Percentiles rank a stretch among this genome's conserved stretches.
phyloP scores from a whole-genome alignment of 2,888 invertebrate species.

The Hedychridium roseum region DNA sequence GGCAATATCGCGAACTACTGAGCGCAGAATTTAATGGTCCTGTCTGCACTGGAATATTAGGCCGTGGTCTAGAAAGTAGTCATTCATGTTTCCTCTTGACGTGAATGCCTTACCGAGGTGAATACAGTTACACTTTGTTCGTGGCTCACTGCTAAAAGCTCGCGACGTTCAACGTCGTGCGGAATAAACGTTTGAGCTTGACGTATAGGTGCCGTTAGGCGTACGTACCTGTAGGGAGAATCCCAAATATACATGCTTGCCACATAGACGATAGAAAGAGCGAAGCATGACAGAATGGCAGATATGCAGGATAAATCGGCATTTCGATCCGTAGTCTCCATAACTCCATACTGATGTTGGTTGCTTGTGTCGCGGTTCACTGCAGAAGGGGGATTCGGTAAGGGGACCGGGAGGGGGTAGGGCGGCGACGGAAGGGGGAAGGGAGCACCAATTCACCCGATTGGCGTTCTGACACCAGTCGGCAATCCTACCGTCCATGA shows the following conservation, averaged over 20 bases:
- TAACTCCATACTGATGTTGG: constrained; percentile 57
- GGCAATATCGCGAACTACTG: no score
- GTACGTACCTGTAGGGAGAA: constrained; percentile 75
- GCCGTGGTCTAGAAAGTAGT: constrained; percentile 19
- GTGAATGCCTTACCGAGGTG: no score
- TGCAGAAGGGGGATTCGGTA: constrained; percentile 38
- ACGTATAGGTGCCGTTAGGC: constrained; percentile 23
- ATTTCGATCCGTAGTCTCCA: constrained; percentile 53
- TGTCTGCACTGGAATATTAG: no score
- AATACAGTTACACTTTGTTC: constrained; percentile 41
- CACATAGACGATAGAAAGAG: constrained; percentile 82
- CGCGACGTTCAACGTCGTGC: constrained; percentile 26
- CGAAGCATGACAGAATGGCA: constrained; percentile 77
- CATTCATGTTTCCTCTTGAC: constrained; percentile 30
- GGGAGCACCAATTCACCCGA: constrained; percentile 39
- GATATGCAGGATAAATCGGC: constrained; percentile 66
- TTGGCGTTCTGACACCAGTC: constrained; percentile 50
- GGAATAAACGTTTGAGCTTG: constrained; percentile 20
- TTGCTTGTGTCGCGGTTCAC: constrained; percentile 44
- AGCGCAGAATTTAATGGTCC: no score
- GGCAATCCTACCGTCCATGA: constrained; percentile 67
- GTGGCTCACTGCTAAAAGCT: constrained; percentile 36
- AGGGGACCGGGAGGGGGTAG: constrained; percentile 18
- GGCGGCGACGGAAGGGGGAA: constrained; percentile 16
- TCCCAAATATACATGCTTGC: constrained; percentile 90